phyloP scores from a whole-genome alignment of 2,888 invertebrate genomes.

The Diaprepes abbreviatus region DNA sequence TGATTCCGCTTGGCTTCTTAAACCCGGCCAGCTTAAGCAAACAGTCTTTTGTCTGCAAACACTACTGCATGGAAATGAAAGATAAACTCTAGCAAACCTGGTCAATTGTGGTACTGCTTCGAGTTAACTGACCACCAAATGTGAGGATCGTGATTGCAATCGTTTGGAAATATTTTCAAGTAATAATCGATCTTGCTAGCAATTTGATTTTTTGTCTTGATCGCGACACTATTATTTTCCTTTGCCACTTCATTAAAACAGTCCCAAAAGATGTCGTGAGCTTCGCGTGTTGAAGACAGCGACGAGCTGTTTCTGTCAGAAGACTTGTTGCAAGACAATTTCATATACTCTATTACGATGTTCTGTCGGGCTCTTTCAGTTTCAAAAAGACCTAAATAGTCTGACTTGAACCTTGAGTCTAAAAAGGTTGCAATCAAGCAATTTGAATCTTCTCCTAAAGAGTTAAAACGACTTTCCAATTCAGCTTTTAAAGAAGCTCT shows the following conservation, averaged over 20 bases:
- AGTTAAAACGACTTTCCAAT: too few species aligned
- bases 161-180: conserved; percentile 54
- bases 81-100: conserved; percentile 54
- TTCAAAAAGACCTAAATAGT: conserved; percentile 52
- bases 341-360: conserved; percentile 54
- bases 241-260: conserved; percentile 51
- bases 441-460: too few species aligned
- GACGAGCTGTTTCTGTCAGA: conserved; percentile 31
- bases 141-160: conserved; percentile 52
- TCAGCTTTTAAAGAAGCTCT: too few species aligned
- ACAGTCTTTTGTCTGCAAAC: conserved; percentile 54
- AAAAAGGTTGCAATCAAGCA: too few species aligned
- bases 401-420: conserved; percentile 43
- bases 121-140: conserved; percentile 55
- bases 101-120: conserved; percentile 52
- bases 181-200: conserved; percentile 55
- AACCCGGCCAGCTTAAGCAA: conserved; percentile 54
- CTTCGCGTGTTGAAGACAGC: conserved; percentile 38
- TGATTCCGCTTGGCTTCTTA: too few species aligned
- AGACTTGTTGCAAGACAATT: conserved; percentile 55
- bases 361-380: conserved; percentile 56
- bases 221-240: conserved; percentile 35
- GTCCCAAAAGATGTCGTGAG: conserved; percentile 52
- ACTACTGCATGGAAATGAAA: conserved; percentile 48
- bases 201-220: conserved; percentile 53